These are phyloP conservation scores for Papilio polytes DNA, from an alignment of 1,140 invertebrate species.

Conservation along the genomic window DNA sequence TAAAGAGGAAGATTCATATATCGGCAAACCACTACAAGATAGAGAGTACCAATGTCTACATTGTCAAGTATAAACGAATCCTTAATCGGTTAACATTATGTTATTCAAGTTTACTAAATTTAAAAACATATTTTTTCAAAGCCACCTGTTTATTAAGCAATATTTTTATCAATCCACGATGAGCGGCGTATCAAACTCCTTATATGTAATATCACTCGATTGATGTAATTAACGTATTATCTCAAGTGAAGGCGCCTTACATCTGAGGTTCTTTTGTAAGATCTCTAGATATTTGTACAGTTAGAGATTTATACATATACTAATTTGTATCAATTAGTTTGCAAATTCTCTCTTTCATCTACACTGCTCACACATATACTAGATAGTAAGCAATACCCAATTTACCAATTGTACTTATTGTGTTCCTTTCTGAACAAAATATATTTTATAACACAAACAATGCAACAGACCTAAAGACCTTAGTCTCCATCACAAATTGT, in stretches of 20 bases:
- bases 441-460: no score
- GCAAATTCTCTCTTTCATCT: no score
- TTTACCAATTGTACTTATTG: background rate
- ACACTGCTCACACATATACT: no score
- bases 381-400: no score
- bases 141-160: background rate
- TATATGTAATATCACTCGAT: conserved; percentile 29
- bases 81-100: no score
- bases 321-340: background rate
- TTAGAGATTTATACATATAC: background rate
- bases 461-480: no score
- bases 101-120: background rate
- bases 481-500: background rate
- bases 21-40: no score
- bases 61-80: background rate
- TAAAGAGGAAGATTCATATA: no score
- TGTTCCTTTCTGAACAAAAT: background rate
- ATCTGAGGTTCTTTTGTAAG: conserved; percentile 22
- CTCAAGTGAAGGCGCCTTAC: background rate
- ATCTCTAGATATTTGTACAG: background rate
- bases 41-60: no score
- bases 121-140: background rate
- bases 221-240: conserved; percentile 21
- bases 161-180: background rate
- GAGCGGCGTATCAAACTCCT: conserved; percentile 19